phyloP scores from a whole-genome alignment of 2,113 vertebrate genomes.

The Dipodomys spectabilis region DNA sequence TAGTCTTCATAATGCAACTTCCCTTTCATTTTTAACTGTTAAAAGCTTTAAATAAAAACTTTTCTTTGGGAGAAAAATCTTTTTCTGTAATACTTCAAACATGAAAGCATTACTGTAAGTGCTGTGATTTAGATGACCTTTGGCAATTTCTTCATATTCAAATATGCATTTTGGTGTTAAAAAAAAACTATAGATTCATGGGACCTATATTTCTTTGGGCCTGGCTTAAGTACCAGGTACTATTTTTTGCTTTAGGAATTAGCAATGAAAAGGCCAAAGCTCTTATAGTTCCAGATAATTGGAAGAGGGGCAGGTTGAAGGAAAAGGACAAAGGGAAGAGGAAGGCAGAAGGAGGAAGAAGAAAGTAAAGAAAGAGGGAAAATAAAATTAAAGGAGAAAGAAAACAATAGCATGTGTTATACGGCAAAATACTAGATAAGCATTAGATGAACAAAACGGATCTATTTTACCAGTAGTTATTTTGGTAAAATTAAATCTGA shows the following conservation, averaged over 20 bases:
- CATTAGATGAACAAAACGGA: neutral
- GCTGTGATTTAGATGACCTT: slow-evolving; percentile 25
- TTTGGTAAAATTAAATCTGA: slow-evolving; percentile 1
- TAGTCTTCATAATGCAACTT: slow-evolving; percentile 28
- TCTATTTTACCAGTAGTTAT: neutral
- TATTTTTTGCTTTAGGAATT: neutral
- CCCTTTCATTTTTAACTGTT: slow-evolving; percentile 54
- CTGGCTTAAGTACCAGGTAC: neutral
- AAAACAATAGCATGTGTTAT: neutral
- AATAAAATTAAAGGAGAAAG: neutral
- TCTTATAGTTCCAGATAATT: too few species aligned
- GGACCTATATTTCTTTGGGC: neutral
- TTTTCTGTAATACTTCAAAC: slow-evolving; percentile 51
- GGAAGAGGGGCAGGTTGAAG: neutral
- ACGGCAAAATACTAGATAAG: neutral
- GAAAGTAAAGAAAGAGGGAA: too few species aligned
- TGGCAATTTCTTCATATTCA: neutral
- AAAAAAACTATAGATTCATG: neutral
- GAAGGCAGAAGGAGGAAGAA: neutral
- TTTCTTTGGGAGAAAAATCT: neutral
- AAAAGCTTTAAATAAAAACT: slow-evolving; percentile 44
- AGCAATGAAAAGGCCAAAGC: too few species aligned
- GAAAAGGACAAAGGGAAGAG: neutral
- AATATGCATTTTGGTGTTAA: neutral
- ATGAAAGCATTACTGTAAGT: slow-evolving; percentile 47